A percentile compares a stretch with the other conserved stretches of the same genome.
These are phyloP conservation scores for Aleiodes testaceus DNA, from an alignment of 2,888 invertebrate species.

Conservation along the genomic window DNA sequence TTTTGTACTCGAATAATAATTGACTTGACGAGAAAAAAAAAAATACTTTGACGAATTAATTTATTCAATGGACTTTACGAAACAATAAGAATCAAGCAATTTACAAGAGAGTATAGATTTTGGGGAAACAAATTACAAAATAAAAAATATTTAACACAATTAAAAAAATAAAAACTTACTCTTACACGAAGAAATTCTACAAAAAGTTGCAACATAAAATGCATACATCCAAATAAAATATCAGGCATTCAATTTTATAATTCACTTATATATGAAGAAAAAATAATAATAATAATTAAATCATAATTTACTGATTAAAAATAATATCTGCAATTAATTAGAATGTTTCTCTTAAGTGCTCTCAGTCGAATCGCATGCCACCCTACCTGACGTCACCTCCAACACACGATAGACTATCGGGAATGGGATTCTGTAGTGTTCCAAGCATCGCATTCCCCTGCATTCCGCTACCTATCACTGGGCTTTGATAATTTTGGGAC, in stretches of 20 bases:
- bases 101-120: conserved; percentile 5
- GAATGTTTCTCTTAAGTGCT: conserved; percentile 14
- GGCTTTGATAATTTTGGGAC: conserved; percentile 69
- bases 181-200: neutral
- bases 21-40: neutral
- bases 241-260: neutral
- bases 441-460: conserved; percentile 65
- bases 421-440: conserved; percentile 69
- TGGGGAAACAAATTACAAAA: conserved; percentile 1
- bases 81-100: conserved; percentile 31
- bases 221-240: conserved; percentile 23
- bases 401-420: conserved; percentile 75
- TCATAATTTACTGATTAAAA: conserved; percentile 13
- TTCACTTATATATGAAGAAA: neutral
- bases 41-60: conserved; percentile 4
- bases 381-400: conserved; percentile 77
- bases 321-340: neutral
- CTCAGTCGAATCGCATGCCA: conserved; percentile 56
- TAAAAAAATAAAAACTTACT: conserved; percentile 21
- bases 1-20: neutral
- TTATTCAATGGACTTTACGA: conserved; percentile 7
- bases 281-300: conserved; percentile 2
- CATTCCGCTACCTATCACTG: conserved; percentile 62
- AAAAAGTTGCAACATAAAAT: conserved; percentile 39
- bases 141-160: conserved; percentile 20